Evolutionary conservation across 2,797 vertebrate species (phyloP).

Genomic region (Macropus fuliginosus): DNA sequence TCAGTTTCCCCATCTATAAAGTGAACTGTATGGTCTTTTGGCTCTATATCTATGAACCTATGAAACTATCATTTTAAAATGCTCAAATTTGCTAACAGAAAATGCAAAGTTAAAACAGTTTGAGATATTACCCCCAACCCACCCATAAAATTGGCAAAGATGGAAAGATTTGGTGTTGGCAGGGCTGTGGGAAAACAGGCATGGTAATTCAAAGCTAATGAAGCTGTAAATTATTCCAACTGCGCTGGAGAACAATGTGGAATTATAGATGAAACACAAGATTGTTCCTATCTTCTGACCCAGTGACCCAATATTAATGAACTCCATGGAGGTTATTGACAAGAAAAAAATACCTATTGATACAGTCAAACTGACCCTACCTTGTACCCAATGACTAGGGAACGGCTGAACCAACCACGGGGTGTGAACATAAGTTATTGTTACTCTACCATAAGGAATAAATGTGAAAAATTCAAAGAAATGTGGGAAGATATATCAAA

Average conservation of each 20-base stretch:
- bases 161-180: not conserved
- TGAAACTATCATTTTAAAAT: not conserved
- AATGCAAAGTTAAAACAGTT: not conserved
- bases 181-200: not conserved
- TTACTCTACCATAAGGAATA: not conserved
- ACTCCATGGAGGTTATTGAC: not conserved
- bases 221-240: not conserved
- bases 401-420: not conserved
- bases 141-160: not conserved
- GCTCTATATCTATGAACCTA: not conserved
- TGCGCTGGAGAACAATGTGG: not conserved
- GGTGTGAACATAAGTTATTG: not conserved
- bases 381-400: not conserved
- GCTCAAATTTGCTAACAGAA: not conserved
- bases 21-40: not conserved
- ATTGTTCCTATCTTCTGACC: not conserved
- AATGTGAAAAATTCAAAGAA: not conserved
- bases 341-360: not conserved
- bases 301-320: not conserved
- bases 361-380: not conserved
- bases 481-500: not conserved
- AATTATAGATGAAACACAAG: not conserved
- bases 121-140: not conserved
- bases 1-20: not conserved
- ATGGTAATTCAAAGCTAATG: not conserved